phyloP scores from a whole-genome alignment of 2,113 vertebrate species.

The Tiliqua scincoides region DNA sequence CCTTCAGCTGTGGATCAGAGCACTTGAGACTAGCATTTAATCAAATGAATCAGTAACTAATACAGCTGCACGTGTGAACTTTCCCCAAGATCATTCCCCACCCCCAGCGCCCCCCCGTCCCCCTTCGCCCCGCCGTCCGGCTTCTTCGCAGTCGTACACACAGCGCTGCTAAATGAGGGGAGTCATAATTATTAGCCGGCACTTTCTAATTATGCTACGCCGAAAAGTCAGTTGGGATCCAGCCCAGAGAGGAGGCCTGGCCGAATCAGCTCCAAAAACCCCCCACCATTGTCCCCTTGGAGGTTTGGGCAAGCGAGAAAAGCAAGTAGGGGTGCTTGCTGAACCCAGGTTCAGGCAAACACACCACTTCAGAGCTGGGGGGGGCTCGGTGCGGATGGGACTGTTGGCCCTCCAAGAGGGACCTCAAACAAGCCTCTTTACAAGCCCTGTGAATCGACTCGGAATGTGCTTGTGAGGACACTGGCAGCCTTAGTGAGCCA shows the following conservation, averaged over 20 bases:
- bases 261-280: slow-evolving; percentile 65
- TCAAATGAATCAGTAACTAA: slow-evolving; percentile 91
- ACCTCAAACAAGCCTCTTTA: too few relatives aligned
- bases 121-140: not conserved
- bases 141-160: slow-evolving; percentile 64
- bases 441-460: not conserved
- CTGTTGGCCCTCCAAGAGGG: too few relatives aligned
- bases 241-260: slow-evolving; percentile 60
- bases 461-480: not conserved
- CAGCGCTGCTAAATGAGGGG: slow-evolving; percentile 77
- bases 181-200: slow-evolving; percentile 83
- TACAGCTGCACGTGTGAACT: slow-evolving; percentile 89
- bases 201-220: slow-evolving; percentile 79
- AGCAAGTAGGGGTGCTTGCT: too few relatives aligned
- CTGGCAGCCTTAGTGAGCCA: not conserved
- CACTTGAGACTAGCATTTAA: slow-evolving; percentile 94
- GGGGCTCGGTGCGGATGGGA: not conserved
- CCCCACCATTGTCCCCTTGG: not conserved
- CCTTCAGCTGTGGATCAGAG: slow-evolving; percentile 91
- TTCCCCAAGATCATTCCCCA: slow-evolving; percentile 80
- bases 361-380: not conserved
- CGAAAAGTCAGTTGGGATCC: slow-evolving; percentile 80
- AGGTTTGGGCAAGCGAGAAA: not conserved
- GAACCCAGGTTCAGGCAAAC: not conserved
- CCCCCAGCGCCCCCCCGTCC: not conserved